Evolutionary conservation across 2,113 vertebrate species (phyloP).

Genomic region (Melanocharis versteri): DNA sequence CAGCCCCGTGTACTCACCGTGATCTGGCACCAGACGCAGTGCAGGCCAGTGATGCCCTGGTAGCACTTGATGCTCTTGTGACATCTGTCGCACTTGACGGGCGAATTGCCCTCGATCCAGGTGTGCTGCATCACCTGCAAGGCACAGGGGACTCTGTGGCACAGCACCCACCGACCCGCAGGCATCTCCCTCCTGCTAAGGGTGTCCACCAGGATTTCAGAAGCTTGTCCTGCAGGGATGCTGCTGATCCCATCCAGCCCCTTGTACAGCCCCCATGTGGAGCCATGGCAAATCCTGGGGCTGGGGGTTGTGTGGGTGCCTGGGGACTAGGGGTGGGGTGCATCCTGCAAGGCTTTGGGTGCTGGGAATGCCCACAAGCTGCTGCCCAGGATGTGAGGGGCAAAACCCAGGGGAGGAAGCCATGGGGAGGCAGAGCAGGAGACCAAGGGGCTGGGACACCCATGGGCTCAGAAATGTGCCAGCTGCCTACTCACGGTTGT

Average conservation of each 20-base stretch:
- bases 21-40: conserved; percentile 94
- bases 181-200: background rate
- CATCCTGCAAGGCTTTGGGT: background rate
- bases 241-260: background rate
- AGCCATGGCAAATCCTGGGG: rapidly evolving
- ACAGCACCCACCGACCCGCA: rapidly evolving
- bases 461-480: rapidly evolving
- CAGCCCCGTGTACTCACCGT: conserved; percentile 77
- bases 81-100: conserved; percentile 89
- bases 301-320: background rate
- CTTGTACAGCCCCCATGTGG: rapidly evolving
- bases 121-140: conserved; percentile 90
- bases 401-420: background rate
- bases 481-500: conserved; percentile 76
- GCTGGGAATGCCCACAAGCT: background rate
- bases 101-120: conserved; percentile 93
- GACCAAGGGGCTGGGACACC: background rate
- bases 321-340: background rate
- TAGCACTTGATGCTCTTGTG: conserved; percentile 95
- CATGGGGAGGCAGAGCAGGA: background rate
- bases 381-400: background rate
- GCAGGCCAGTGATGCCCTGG: conserved; percentile 90
- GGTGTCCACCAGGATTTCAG: background rate
- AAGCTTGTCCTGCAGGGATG: background rate
- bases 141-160: background rate